A percentile compares a stretch with the other conserved stretches of the same genome.
phyloP scores from a whole-genome alignment of 2,888 invertebrate species.

The Caenorhabditis uteleia region DNA sequence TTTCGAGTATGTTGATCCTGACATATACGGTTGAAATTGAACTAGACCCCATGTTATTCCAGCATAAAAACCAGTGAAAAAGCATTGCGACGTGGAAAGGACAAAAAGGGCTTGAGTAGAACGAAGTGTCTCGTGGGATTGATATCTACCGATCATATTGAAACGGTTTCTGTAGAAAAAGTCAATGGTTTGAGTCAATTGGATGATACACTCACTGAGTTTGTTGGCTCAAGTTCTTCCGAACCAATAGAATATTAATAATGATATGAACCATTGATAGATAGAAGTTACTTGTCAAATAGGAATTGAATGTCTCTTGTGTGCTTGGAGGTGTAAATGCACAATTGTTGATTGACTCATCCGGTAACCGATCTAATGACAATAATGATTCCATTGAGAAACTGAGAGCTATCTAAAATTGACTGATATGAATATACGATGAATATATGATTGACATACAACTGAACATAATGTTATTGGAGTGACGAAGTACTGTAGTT shows the following conservation, averaged over 20 bases:
- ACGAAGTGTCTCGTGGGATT: conserved; percentile 11
- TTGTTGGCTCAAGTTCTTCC: conserved; percentile 9
- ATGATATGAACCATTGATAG: conserved; percentile 22
- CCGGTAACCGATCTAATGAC: conserved; percentile 15
- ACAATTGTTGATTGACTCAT: conserved; percentile 17
- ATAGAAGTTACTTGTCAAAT: conserved; percentile 7
- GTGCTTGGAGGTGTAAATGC: conserved; percentile 11
- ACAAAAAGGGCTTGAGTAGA: conserved; percentile 29
- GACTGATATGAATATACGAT: too few species aligned
- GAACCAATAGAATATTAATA: conserved; percentile 11
- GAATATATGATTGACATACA: too few species aligned
- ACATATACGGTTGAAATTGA: too few species aligned
- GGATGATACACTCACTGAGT: too few species aligned
- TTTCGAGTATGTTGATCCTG: too few species aligned
- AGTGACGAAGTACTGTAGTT: too few species aligned
- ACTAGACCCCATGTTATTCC: too few species aligned
- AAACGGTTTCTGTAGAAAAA: too few species aligned
- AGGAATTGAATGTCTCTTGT: conserved; percentile 1
- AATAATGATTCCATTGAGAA: too few species aligned
- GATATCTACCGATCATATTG: conserved; percentile 15
- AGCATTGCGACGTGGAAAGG: conserved; percentile 22
- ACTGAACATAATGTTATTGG: too few species aligned
- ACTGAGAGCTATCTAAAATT: too few species aligned
- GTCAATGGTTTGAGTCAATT: too few species aligned
- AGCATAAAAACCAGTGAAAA: conserved; percentile 12